Conservation (phyloP, 2,797 vertebrate species). For the Bufotes viridis region DNA sequence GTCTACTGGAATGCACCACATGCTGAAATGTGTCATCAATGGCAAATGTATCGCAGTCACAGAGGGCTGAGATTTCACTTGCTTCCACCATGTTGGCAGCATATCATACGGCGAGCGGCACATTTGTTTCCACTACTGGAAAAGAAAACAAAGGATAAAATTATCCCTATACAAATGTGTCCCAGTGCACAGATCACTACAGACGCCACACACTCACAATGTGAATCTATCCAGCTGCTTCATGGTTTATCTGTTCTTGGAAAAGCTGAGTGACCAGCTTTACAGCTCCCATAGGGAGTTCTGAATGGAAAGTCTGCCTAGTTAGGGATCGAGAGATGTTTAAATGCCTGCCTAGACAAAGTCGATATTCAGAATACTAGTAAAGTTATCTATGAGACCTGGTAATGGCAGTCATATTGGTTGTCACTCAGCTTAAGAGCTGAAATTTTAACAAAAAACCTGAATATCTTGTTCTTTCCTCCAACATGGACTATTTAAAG, state of each 20-base stretch:
- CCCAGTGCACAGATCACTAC: not conserved
- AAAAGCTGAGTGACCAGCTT: not conserved
- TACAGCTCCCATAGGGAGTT: not conserved
- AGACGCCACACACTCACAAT: not conserved
- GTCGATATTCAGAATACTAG: too few relatives aligned
- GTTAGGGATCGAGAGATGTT: not conserved
- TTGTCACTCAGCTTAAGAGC: not conserved
- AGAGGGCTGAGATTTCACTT: constrained; percentile 18
- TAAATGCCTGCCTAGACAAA: too few relatives aligned
- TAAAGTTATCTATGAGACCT: too few relatives aligned
- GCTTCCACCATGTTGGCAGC: constrained; percentile 19
- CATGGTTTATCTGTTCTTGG: not conserved
- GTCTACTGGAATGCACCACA: constrained; percentile 34
- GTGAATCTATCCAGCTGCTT: not conserved
- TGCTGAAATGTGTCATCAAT: constrained; percentile 3
- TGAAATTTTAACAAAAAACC: too few relatives aligned
- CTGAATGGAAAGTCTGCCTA: not conserved
- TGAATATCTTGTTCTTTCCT: too few relatives aligned
- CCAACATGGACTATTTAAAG: too few relatives aligned
- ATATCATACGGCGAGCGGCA: constrained; percentile 20
- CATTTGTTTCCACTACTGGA: constrained; percentile 13
- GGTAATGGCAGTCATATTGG: not conserved
- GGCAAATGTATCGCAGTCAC: not conserved
- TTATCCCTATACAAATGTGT: not conserved
- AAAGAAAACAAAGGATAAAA: constrained; percentile 31